Evolutionary conservation across 2,113 vertebrate species (phyloP), one percentile per base, ranked within the genome.

Genomic region (Turnix velox): DNA sequence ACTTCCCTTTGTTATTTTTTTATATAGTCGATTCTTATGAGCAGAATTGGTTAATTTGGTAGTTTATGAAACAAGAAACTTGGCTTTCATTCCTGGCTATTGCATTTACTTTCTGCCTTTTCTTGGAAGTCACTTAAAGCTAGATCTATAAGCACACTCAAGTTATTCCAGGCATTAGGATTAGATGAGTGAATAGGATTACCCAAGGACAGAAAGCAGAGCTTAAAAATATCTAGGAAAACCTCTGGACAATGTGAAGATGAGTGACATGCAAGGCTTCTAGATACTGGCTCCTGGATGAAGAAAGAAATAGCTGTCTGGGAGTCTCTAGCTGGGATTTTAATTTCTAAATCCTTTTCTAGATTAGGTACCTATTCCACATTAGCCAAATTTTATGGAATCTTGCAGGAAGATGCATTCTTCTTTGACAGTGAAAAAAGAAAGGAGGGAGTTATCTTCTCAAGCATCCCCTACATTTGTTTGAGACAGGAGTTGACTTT

Each of bases 61-160:
- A 92, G 76, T 93, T 84, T 86, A 74, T 88, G 80, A 88, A 93
- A 96, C 57, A 72, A 95, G 79, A 88, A 94, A 72, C 39, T 90
- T 96, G 80, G 90, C 86, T 87, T 81, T 57, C 31, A 31, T 61
- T 91, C 73, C 71, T 87, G 81, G 76, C 85, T 90, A 43, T 90
- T 62, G 7, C 16, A 33, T 40, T 93, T 25, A 42, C 19, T 94
- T 90, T 93, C 59, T 93, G 62, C 51, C n/a, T 86, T 8, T 22
- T 78, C 40, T 71, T 94, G 69, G 48, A 81, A 95, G 58, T 62
- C 61, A 84, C 43, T 68, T 87, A 57, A 57, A 81, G 59, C 35
- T 27, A 49, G 24, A 67, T 68, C 40, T 68, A 5, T 77, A n/a
- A 61, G 33, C 33, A 95, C 62, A 27, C 49, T 49, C 0, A 0